phyloP scores from a whole-genome alignment of 2,113 vertebrate genomes.

The Solea solea region DNA sequence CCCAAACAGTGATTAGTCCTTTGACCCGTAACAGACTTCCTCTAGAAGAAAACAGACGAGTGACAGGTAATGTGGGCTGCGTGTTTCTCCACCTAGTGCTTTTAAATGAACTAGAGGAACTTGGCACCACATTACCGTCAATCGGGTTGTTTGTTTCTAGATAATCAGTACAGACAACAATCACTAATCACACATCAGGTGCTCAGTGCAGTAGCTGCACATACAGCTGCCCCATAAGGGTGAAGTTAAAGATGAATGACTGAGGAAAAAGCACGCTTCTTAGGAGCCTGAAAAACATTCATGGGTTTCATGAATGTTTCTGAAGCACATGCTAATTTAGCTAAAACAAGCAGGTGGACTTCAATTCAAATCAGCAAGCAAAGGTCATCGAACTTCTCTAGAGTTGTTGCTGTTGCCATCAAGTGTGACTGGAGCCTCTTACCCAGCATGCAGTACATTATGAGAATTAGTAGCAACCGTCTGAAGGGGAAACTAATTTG shows the following conservation, averaged over 20 bases:
- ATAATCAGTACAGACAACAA: conserved; percentile 34
- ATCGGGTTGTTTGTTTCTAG: conserved; percentile 51
- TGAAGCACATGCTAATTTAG: conserved; percentile 53
- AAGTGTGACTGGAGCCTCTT: conserved; percentile 46
- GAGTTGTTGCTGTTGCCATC: conserved; percentile 24
- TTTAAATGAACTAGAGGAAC: conserved; percentile 4
- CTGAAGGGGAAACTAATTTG: conserved; percentile 34
- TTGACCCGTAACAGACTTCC: conserved; percentile 32
- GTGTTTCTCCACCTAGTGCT: conserved; percentile 2
- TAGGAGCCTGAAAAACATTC: conserved; percentile 43
- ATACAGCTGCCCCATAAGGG: conserved; percentile 11
- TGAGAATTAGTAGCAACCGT: conserved; percentile 67
- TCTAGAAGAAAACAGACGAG: conserved; percentile 58
- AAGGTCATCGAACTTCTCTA: neutral
- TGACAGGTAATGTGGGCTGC: conserved; percentile 29
- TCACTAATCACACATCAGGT: conserved; percentile 32
- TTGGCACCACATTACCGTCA: conserved; percentile 25
- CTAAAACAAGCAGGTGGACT: conserved; percentile 30
- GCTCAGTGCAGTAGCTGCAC: conserved; percentile 21
- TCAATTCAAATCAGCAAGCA: conserved; percentile 34
- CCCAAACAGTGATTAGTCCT: conserved; percentile 58
- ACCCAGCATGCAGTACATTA: conserved; percentile 75
- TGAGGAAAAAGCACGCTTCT: conserved; percentile 13
- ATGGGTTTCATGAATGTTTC: conserved; percentile 27
- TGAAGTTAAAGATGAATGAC: conserved; percentile 28